Conservation (phyloP, 2,113 vertebrate genomes). For the Tricholaema leucomelas region DNA sequence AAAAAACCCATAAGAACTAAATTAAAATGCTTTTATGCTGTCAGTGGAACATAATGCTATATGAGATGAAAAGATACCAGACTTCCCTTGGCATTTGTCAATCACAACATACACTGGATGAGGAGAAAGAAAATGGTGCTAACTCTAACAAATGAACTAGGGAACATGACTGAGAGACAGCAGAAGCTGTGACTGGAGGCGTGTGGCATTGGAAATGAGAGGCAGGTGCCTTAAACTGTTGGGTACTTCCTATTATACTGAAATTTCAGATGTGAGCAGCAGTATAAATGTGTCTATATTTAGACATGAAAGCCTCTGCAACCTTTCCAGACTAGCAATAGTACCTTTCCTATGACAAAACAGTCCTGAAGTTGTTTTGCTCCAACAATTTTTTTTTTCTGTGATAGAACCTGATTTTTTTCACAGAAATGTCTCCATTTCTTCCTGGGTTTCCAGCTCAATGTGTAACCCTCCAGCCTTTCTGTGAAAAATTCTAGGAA, state of each 20-base stretch:
- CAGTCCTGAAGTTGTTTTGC: background rate
- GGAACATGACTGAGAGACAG: background rate
- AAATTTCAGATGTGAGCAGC: background rate
- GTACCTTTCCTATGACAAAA: background rate
- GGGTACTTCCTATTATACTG: background rate
- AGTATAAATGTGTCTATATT: background rate
- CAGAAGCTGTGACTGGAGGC: background rate
- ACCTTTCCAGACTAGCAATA: background rate
- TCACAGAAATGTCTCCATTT: background rate
- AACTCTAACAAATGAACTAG: background rate
- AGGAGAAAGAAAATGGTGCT: background rate
- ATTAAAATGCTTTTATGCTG: conserved; percentile 3
- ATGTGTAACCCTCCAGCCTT: background rate
- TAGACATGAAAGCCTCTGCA: background rate
- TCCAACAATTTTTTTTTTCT: background rate
- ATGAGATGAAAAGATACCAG: background rate
- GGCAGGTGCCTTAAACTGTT: background rate
- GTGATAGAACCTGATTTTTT: background rate
- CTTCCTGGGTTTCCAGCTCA: background rate
- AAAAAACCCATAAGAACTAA: background rate
- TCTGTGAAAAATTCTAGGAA: background rate
- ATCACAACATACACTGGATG: background rate
- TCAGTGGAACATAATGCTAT: background rate
- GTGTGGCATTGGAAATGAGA: background rate
- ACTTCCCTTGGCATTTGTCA: background rate